Conservation (phyloP, 2,888 invertebrate genomes). For the Mythimna ferrago region DNA sequence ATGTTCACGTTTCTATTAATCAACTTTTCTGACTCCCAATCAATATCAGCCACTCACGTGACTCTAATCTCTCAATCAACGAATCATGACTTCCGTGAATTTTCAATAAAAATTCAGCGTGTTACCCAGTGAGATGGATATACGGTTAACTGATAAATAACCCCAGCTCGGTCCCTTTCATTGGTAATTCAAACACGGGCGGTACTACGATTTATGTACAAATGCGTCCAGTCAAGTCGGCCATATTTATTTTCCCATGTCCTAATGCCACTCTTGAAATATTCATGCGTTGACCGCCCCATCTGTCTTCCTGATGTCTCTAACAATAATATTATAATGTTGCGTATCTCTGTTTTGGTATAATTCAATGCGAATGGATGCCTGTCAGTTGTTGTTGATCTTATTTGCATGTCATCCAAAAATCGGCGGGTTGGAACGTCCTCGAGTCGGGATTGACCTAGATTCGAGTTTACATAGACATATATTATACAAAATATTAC, state of each 20-base stretch:
- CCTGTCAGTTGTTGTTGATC: constrained; percentile 28
- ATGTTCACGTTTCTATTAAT: no score
- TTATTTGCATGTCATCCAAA: constrained; percentile 36
- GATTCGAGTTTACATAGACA: constrained; percentile 11
- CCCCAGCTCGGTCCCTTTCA: constrained; percentile 71
- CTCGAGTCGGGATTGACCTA: constrained; percentile 24
- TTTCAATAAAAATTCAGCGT: constrained; percentile 82
- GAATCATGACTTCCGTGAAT: constrained; percentile 55
- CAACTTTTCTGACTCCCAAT: background rate
- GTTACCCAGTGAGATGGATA: constrained; percentile 74
- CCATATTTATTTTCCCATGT: constrained; percentile 88
- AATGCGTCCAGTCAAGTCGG: constrained; percentile 85
- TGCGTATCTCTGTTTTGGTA: constrained; percentile 62
- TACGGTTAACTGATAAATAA: constrained; percentile 85
- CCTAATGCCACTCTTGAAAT: constrained; percentile 89
- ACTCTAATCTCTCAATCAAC: constrained; percentile 32
- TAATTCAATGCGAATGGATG: constrained; percentile 34
- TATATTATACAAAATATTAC: constrained; percentile 14
- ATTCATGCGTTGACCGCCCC: constrained; percentile 87
- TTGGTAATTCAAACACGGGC: constrained; percentile 84
- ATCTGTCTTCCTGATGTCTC: constrained; percentile 85
- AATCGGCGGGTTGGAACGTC: constrained; percentile 15
- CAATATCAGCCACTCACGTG: constrained; percentile 1
- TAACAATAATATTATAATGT: constrained; percentile 81
- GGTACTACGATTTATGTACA: constrained; percentile 87